A percentile compares a stretch with the other conserved stretches of the same genome.
phyloP scores from a whole-genome alignment of 2,888 invertebrate genomes.

The Camponotus fellah region DNA sequence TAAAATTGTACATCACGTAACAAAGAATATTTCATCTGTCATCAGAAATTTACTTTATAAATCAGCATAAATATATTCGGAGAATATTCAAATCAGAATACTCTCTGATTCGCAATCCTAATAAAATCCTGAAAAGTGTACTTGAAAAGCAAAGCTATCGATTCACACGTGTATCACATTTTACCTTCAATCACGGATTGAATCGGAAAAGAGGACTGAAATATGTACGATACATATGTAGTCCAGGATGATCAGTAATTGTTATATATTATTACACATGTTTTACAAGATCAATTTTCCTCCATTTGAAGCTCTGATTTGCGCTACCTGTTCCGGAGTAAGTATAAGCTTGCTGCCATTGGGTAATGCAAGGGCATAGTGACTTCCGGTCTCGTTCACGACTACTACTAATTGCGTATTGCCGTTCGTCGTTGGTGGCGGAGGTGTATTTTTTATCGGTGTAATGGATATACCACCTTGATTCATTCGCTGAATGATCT shows the following conservation, averaged over 20 bases:
- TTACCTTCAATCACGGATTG: neutral
- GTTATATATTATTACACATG: neutral
- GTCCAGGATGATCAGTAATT: neutral
- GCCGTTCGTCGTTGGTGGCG: conserved; percentile 67
- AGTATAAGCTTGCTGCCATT: conserved; percentile 85
- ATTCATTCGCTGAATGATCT: conserved; percentile 82
- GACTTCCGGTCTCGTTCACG: conserved; percentile 84
- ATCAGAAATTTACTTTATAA: neutral
- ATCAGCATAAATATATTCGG: neutral
- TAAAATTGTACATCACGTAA: conserved; percentile 8
- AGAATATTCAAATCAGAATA: conserved; percentile 11
- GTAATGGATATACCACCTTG: conserved; percentile 84
- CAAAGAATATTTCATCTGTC: neutral
- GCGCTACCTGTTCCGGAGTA: conserved; percentile 85
- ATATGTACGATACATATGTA: neutral
- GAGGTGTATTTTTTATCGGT: conserved; percentile 76
- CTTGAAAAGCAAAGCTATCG: conserved; percentile 6
- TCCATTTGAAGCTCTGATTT: conserved; percentile 85
- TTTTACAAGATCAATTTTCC: conserved; percentile 83
- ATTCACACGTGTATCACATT: conserved; percentile 6
- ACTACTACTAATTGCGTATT: conserved; percentile 83
- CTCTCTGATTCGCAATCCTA: neutral
- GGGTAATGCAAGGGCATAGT: conserved; percentile 84
- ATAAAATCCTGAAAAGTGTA: neutral
- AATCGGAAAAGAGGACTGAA: neutral